These are phyloP conservation scores for Drosophila pseudoananassae DNA, from an alignment of 1,140 invertebrate genomes.

Conservation along the genomic window DNA sequence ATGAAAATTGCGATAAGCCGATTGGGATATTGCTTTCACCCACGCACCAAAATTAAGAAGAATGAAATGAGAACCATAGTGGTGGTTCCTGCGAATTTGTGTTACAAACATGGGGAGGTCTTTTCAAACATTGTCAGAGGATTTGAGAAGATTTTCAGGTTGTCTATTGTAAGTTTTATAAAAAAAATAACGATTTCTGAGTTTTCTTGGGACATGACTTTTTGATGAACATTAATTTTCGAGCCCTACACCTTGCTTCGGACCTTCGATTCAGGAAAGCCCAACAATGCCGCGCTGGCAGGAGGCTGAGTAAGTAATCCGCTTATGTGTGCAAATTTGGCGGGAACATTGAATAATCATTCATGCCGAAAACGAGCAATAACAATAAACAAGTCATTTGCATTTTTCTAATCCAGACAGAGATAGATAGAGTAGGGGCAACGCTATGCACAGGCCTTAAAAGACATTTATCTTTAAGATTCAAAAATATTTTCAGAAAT, in stretches of 20 bases:
- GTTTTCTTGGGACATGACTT: background rate
- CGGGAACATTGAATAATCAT: slow-evolving; percentile 40
- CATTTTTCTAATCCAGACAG: slow-evolving; percentile 9
- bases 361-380: slow-evolving; percentile 27
- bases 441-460: background rate
- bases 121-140: too few species aligned
- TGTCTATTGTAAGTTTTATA: too few species aligned
- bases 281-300: slow-evolving; percentile 3
- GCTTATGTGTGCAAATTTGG: slow-evolving; percentile 38
- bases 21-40: slow-evolving; percentile 40
- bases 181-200: too few species aligned
- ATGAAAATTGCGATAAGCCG: slow-evolving; percentile 37
- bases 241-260: background rate
- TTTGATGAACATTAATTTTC: too few species aligned
- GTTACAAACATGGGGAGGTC: too few species aligned
- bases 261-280: background rate
- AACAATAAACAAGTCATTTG: slow-evolving; percentile 47
- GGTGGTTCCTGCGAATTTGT: too few species aligned
- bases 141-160: too few species aligned
- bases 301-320: slow-evolving; percentile 27
- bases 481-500: too few species aligned
- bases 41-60: background rate
- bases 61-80: background rate
- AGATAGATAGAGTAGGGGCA: slow-evolving; percentile 5
- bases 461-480: background rate